Base-by-base conservation (phyloP, 37 sponge, comb jelly and placozoan species). In the Oscarella lobularis region DNA sequence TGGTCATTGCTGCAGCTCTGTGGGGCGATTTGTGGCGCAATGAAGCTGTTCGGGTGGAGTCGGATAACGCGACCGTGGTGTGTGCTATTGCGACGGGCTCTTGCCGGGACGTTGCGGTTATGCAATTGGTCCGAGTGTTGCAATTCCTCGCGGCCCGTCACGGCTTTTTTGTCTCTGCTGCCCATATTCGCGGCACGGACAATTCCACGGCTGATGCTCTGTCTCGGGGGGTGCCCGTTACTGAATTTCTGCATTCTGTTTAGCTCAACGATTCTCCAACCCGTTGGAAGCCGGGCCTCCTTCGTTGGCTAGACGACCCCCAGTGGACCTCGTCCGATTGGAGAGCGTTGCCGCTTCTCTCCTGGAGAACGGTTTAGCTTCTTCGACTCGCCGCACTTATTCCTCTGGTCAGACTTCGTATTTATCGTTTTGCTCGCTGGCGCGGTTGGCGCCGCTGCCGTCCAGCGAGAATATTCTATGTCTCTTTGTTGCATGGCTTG, bases 41-140 rank as follows among this genome's bases (percentile, higher is more conserved):
- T 1, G 20, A 34, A 30, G n/a, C 14, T 3, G 73, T 83, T n/a
- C 9, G 14, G 2, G 35, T 76, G 27, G 33, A 30, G 39, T 83
- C 79, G 35, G 80, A 78, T 70, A 83, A 83, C 75, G 38, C 35
- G 40, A 78, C 79, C 38, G 84, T 80, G 29, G 84, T 79, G 6
- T 29, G 35, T 30, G 67, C 74, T 20, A 20, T 83, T 20, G 29
- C 29, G 1, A 35, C 65, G 38, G 31, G 84, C 33, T 67, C 66
- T 2, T 66, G 68, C 74, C 32, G 68, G 30, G 75, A 65, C 38
- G 3, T 31, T 29, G 36, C 36, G 29, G 31, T 83, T 29, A 83
- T 79, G 79, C 84, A 83, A 38, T 40, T 83, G 39, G 35, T 83
- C 67, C 80, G 75, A 3, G 54, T 70, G 33, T 33, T 83, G 34